Evolutionary conservation across 2,888 invertebrate genomes (phyloP).

Genomic region (Fragum fragum): DNA sequence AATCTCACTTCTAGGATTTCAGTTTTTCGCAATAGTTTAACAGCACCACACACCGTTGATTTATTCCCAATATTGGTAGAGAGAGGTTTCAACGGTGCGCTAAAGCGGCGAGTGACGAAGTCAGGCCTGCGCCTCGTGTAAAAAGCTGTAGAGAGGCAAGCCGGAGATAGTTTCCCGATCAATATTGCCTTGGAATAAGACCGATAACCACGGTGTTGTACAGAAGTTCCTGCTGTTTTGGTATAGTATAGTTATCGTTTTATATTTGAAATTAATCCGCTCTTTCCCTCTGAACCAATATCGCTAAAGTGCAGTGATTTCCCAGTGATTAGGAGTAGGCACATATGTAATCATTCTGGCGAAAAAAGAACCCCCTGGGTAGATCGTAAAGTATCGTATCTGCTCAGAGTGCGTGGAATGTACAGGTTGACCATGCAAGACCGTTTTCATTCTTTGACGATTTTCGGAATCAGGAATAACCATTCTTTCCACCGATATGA

Average conservation of each 20-base stretch:
- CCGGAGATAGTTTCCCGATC: slow-evolving; percentile 3
- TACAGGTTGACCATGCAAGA: no score
- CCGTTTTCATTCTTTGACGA: no score
- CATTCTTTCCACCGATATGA: no score
- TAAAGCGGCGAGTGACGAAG: neutral
- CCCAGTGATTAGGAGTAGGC: no score
- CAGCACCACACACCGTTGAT: slow-evolving; percentile 1
- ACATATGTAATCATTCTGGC: no score
- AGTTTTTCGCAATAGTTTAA: neutral
- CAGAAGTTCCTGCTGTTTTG: neutral
- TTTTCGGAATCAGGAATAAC: no score
- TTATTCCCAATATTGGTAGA: slow-evolving; percentile 20
- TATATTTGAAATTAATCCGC: neutral
- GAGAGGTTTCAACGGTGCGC: neutral
- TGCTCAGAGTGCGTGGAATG: no score
- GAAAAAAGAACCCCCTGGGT: no score
- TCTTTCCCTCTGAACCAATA: no score
- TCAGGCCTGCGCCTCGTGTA: neutral
- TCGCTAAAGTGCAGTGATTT: neutral
- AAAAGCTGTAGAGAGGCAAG: neutral
- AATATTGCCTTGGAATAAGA: slow-evolving; percentile 4
- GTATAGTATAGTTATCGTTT: slow-evolving; percentile 6
- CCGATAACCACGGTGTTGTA: neutral
- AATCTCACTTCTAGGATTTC: slow-evolving; percentile 3
- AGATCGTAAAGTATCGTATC: no score